These are phyloP conservation scores for Galerucella calmariensis DNA, from an alignment of 2,888 invertebrate genomes.

Conservation along the genomic window DNA sequence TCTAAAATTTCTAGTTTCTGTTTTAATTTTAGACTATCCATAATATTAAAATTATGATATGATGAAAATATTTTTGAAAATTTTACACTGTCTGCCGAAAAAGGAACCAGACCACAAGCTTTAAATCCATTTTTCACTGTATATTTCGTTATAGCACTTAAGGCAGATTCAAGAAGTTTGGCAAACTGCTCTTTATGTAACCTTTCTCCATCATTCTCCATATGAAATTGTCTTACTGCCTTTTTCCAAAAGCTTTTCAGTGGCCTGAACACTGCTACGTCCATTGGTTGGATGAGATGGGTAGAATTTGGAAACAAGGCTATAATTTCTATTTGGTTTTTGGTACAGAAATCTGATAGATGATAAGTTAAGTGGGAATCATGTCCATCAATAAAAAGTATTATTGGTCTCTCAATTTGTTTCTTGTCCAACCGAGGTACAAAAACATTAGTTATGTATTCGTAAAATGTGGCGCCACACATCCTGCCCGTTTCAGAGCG, in stretches of 20 bases:
- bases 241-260: not conserved
- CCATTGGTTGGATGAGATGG: no score
- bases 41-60: no score
- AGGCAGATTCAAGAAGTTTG: not conserved
- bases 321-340: not conserved
- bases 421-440: not conserved
- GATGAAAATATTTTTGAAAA: no score
- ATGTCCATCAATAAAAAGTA: constrained; percentile 16
- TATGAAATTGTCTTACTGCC: not conserved
- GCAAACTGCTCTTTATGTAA: not conserved
- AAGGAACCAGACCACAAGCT: not conserved
- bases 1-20: no score
- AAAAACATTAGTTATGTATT: constrained; percentile 12
- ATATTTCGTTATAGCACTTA: not conserved
- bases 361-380: not conserved
- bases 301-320: no score
- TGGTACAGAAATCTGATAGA: not conserved
- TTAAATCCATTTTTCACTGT: not conserved
- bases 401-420: constrained; percentile 1
- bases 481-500: constrained; percentile 10
- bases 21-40: no score
- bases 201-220: not conserved
- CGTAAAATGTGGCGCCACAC: constrained; percentile 12
- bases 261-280: no score
- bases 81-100: no score